Evolutionary conservation across 2,888 invertebrate species (phyloP), one percentile per base, ranked within the genome.

Genomic region (Polia nebulosa): DNA sequence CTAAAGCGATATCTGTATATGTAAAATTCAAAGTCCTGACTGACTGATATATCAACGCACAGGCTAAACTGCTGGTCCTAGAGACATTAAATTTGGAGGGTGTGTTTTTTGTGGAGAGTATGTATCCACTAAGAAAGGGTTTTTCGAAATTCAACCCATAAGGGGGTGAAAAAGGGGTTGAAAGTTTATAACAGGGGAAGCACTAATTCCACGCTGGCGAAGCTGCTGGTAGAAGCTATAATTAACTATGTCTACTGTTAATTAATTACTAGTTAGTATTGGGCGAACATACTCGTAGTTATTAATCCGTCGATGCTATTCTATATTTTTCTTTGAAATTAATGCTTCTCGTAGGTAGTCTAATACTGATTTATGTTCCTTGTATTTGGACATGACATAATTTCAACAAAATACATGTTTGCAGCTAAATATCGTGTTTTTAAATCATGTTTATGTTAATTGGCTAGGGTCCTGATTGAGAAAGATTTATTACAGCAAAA

Each of bases 191-290:
- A n/a, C n/a, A n/a, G n/a, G n/a, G n/a, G n/a, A n/a, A n/a, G n/a
- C n/a, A n/a, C n/a, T n/a, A n/a, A n/a, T n/a, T n/a, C n/a, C n/a
- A n/a, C n/a, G n/a, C n/a, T n/a, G n/a, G n/a, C n/a, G n/a, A n/a
- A n/a, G n/a, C n/a, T n/a, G n/a, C n/a, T n/a, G n/a, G n/a, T n/a
- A n/a, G n/a, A n/a, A n/a, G n/a, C n/a, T n/a, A n/a, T n/a, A n/a
- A 72, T 71, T 58, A 65, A 66, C 29, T 60, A 27, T 51, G 61
- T 44, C 47, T 60, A 51, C 39, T 17, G 29, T 34, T 39, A 49
- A 59, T 78, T 65, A 45, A 72, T 81, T 63, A 34, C 27, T 62
- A 27, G 53, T 45, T 57, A 51, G 64, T 57, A 78, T 57, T 45
- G 25, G 13, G 25, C 3, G 32, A 51, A 62, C 45, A 41, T 41